Conservation (phyloP, 2,797 vertebrate genomes). For the Eulemur rubriventer region DNA sequence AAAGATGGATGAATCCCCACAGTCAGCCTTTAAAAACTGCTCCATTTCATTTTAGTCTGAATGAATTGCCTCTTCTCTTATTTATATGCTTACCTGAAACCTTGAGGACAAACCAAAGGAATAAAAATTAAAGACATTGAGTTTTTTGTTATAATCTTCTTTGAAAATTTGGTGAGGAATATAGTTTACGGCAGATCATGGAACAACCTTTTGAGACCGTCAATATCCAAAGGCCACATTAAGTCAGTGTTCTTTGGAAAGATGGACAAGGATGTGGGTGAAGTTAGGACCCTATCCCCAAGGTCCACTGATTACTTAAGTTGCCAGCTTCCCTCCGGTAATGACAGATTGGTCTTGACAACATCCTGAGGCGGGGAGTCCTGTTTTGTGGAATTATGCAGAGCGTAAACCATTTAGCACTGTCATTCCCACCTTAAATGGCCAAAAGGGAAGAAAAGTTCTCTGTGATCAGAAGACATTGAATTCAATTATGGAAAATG, state of each 20-base stretch:
- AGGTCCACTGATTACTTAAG: background rate
- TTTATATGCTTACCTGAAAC: background rate
- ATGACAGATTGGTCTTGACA: background rate
- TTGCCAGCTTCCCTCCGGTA: background rate
- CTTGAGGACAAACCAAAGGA: background rate
- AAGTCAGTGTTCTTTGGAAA: background rate
- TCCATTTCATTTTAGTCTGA: background rate
- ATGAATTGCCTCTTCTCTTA: background rate
- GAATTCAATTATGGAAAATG: background rate
- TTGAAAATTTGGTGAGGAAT: background rate
- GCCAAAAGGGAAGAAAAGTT: constrained; percentile 52
- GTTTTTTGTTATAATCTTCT: background rate
- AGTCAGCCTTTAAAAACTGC: background rate
- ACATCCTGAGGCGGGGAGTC: background rate
- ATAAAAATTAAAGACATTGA: background rate
- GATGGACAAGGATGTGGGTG: background rate
- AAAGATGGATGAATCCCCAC: background rate
- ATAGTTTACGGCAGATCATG: background rate
- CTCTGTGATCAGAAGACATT: background rate
- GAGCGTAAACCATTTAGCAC: background rate
- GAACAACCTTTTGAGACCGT: background rate
- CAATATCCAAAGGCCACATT: background rate
- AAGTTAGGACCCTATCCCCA: background rate
- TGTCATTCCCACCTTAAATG: background rate
- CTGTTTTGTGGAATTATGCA: constrained; percentile 3